phyloP scores from a whole-genome alignment of 2,797 vertebrate genomes.

The Acanthornis magna region DNA sequence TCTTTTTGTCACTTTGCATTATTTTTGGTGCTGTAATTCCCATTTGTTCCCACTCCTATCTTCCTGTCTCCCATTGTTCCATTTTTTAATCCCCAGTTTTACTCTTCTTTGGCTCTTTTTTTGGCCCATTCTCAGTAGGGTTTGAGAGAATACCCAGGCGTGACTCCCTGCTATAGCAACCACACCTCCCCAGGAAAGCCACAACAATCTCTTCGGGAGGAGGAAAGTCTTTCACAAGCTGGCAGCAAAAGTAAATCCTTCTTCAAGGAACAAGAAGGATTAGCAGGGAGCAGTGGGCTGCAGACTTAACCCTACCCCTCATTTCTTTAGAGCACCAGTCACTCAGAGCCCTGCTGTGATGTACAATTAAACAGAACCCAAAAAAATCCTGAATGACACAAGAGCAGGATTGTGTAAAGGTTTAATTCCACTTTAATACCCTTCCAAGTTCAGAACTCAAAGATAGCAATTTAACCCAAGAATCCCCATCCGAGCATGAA shows the following conservation, averaged over 20 bases:
- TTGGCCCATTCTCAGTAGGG: conserved; percentile 82
- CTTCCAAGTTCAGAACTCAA: conserved; percentile 93
- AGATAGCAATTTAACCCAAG: conserved; percentile 88
- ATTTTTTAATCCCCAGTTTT: conserved; percentile 89
- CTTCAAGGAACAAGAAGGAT: conserved; percentile 96
- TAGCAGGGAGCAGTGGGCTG: conserved; percentile 91
- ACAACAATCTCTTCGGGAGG: conserved; percentile 87
- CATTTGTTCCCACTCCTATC: conserved; percentile 92
- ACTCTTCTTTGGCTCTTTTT: conserved; percentile 77
- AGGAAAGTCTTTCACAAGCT: conserved; percentile 90
- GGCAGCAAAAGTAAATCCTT: conserved; percentile 94
- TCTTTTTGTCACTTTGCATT: conserved; percentile 93
- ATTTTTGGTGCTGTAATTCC: conserved; percentile 95
- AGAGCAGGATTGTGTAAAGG: conserved; percentile 89
- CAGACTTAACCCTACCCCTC: conserved; percentile 87
- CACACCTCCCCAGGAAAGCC: conserved; percentile 92
- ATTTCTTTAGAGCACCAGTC: conserved; percentile 88
- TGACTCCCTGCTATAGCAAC: conserved; percentile 97
- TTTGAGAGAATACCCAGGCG: conserved; percentile 89
- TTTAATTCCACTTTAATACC: conserved; percentile 97
- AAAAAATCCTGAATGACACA: conserved; percentile 86
- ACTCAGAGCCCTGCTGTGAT: conserved; percentile 89
- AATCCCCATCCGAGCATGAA: conserved; percentile 58
- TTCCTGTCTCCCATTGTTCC: conserved; percentile 92
- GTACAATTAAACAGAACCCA: conserved; percentile 89